A percentile compares a stretch with the other conserved stretches of the same genome.
Conservation (phyloP, 2,797 vertebrate species). For the Sebastes hubbsi region DNA sequence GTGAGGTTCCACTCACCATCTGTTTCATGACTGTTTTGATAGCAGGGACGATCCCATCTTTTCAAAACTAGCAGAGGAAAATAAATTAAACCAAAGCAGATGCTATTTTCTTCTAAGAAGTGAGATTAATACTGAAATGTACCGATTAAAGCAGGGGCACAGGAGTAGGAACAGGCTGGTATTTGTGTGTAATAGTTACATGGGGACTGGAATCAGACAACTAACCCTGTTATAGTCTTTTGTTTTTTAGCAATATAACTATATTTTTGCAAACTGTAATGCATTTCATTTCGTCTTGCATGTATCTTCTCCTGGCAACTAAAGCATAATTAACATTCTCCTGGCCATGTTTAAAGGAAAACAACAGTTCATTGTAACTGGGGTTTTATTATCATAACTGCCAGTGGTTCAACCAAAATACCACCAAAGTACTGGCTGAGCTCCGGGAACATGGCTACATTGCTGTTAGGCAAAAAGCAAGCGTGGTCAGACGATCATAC, state of each 20-base stretch:
- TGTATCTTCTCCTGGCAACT: neutral
- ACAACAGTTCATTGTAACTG: neutral
- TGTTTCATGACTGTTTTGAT: conserved; percentile 44
- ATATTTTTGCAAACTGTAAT: neutral
- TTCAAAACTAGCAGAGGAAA: conserved; percentile 17
- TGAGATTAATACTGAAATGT: conserved; percentile 7
- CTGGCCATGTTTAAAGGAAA: neutral
- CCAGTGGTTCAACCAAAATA: neutral
- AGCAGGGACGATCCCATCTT: conserved; percentile 28
- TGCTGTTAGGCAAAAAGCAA: neutral
- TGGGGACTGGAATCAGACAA: neutral
- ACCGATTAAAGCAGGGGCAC: neutral
- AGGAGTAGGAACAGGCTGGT: neutral
- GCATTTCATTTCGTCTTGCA: neutral
- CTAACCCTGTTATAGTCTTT: neutral
- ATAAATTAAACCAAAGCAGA: conserved; percentile 19
- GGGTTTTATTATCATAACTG: neutral
- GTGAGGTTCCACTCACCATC: conserved; percentile 54
- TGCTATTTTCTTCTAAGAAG: neutral
- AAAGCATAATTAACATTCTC: neutral
- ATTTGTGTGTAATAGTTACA: neutral
- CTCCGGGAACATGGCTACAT: neutral
- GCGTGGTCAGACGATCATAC: neutral
- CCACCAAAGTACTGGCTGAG: neutral
- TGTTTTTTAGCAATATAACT: neutral